Evolutionary conservation across 2,113 vertebrate genomes (phyloP).

Genomic region (Galbula dea): DNA sequence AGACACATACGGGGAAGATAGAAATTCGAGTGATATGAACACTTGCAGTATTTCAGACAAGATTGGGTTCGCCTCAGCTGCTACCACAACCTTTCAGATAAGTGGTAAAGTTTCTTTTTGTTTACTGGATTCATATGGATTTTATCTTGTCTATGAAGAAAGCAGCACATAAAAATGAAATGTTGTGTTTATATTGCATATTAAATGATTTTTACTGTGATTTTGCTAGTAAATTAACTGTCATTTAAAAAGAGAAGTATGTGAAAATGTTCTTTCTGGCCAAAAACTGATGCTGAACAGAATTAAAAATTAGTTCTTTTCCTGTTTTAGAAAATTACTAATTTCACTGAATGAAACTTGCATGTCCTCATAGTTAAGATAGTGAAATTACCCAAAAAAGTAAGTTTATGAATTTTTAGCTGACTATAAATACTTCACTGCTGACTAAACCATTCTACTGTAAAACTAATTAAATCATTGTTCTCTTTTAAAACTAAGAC

Average conservation of each 20-base stretch:
- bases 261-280: background rate
- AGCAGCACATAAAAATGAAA: background rate
- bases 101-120: slow-evolving; percentile 64
- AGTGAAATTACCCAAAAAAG: background rate
- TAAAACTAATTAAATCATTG: slow-evolving; percentile 43
- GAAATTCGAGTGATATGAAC: background rate
- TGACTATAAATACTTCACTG: slow-evolving; percentile 19
- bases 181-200: background rate
- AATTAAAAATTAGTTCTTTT: background rate
- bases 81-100: slow-evolving; percentile 65
- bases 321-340: background rate
- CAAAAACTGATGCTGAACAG: background rate
- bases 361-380: background rate
- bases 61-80: slow-evolving; percentile 30
- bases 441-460: slow-evolving; percentile 34
- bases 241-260: background rate
- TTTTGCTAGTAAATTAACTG: background rate
- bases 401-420: slow-evolving; percentile 28
- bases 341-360: background rate
- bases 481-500: background rate
- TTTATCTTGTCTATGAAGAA: background rate
- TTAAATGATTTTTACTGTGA: background rate
- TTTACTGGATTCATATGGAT: background rate
- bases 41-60: slow-evolving; percentile 5
- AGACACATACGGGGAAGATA: background rate